These are phyloP conservation scores for Drosophila algonquin DNA, from an alignment of 2,888 invertebrate genomes.

Conservation along the genomic window DNA sequence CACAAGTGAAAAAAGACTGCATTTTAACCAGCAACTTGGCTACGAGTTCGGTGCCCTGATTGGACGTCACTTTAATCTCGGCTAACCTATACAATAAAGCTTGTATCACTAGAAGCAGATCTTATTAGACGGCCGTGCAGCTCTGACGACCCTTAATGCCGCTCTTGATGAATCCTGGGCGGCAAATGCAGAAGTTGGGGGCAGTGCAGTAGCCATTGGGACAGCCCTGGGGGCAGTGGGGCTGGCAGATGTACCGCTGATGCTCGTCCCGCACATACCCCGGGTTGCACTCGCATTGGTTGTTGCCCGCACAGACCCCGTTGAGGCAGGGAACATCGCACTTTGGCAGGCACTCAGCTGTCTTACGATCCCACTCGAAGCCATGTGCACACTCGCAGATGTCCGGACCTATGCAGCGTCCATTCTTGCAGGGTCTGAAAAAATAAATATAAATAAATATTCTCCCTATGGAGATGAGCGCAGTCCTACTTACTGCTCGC, in stretches of 20 bases:
- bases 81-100: constrained; percentile 38
- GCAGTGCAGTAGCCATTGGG: constrained; percentile 89
- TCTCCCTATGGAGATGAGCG: not conserved
- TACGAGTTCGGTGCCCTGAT: constrained; percentile 78
- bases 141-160: constrained; percentile 85
- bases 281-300: constrained; percentile 86
- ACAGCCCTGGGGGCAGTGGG: constrained; percentile 89
- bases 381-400: constrained; percentile 81
- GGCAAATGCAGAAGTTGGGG: constrained; percentile 90
- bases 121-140: constrained; percentile 84
- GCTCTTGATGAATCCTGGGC: constrained; percentile 86
- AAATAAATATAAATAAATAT: not conserved
- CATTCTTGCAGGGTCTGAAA: constrained; percentile 80
- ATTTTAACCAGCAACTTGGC: constrained; percentile 63
- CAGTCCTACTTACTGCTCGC: constrained; percentile 71
- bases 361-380: constrained; percentile 74
- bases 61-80: constrained; percentile 65
- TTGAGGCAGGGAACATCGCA: constrained; percentile 89
- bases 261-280: constrained; percentile 85
- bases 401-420: constrained; percentile 83
- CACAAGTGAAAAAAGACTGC: constrained; percentile 49
- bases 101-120: not conserved
- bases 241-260: constrained; percentile 85
- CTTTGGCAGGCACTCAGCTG: constrained; percentile 84
- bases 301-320: constrained; percentile 88